Evolutionary conservation across 2,888 invertebrate species (phyloP), one percentile per base, ranked within the genome.

Genomic region (Clanis bilineata): DNA sequence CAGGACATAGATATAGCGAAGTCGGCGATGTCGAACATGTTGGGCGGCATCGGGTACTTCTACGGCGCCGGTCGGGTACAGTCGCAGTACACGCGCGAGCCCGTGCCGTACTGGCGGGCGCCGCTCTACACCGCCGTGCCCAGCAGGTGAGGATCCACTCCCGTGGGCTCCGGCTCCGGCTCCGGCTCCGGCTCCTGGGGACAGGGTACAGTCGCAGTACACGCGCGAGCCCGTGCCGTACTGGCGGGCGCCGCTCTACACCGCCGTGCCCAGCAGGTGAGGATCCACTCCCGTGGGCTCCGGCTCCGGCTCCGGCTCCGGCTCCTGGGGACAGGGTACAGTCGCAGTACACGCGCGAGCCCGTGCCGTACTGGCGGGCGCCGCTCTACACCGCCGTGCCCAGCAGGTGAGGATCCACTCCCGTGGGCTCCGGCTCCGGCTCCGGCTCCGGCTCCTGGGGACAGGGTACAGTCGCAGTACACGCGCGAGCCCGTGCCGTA

Each of bases 1-100:
- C 93, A 95, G 12, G 95, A 96, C 62, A 93, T 98, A 47, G 76
- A 83, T 0, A 95, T 97, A 82, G 99, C 98, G 0, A 95, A 96
- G 76, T 95, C 97, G 21, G 97, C 97, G 0, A 82, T 99, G 56
- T 98, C 98, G 63, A 99, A 99, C 83, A 95, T 99, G 96, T 73
- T 99, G 0, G 99, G 99, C 0, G 96, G 99, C 0, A 95, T 99
- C 62, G 99, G 99, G 0, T 99, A 99, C 82, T 99, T 99, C 90
- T 97, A 98, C 86, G 99, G 99, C 0, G 94, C 95, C 0, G 97
- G 98, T 0, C 91, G 96, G 51, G 99, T 99, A 0, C 95, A 95
- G 75, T 97, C 97, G 1, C 86, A 93, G 36, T 94, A 96, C 72
- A 97, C 96, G 0, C 94, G 94, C 66, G 96, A 96, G 62, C 97